Percentiles rank a stretch among this genome's conserved stretches.
phyloP scores from a whole-genome alignment of 2,797 vertebrate genomes.

The Spinibarbus caldwelli region DNA sequence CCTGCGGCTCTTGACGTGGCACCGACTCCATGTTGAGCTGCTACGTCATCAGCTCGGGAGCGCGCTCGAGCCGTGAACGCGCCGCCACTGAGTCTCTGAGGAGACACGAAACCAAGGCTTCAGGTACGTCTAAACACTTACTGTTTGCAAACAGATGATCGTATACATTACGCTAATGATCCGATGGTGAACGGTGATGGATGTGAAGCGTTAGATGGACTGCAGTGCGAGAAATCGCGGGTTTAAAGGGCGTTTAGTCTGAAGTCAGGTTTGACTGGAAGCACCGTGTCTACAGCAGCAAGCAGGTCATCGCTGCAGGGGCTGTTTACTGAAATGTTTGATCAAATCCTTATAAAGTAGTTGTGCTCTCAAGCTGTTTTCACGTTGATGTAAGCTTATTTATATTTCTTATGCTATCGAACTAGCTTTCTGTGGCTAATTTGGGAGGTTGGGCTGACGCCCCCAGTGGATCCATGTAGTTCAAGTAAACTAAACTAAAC shows the following conservation, averaged over 20 bases:
- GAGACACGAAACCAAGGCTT: slow-evolving; percentile 23
- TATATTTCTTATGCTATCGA: neutral
- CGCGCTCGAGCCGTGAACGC: slow-evolving; percentile 14
- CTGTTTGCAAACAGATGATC: neutral
- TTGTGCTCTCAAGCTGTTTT: neutral
- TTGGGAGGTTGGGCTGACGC: slow-evolving; percentile 3
- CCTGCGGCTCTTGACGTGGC: slow-evolving; percentile 74
- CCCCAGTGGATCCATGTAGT: slow-evolving; percentile 5
- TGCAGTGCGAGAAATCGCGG: too few species aligned
- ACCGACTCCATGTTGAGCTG: slow-evolving; percentile 73
- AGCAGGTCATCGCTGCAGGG: neutral
- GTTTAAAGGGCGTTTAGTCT: slow-evolving; percentile 28
- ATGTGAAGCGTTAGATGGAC: neutral
- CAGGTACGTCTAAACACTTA: slow-evolving; percentile 13
- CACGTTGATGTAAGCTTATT: neutral
- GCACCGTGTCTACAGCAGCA: slow-evolving; percentile 11
- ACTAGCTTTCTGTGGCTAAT: slow-evolving; percentile 43
- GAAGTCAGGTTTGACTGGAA: neutral
- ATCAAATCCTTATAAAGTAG: neutral
- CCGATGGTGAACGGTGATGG: neutral
- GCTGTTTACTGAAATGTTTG: neutral
- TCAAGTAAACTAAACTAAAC: neutral
- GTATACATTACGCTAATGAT: neutral
- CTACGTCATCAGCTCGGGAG: slow-evolving; percentile 64
- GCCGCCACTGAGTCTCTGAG: slow-evolving; percentile 26